Evolutionary conservation across 2,797 vertebrate genomes (phyloP).

Genomic region (Fistularia commersonii): DNA sequence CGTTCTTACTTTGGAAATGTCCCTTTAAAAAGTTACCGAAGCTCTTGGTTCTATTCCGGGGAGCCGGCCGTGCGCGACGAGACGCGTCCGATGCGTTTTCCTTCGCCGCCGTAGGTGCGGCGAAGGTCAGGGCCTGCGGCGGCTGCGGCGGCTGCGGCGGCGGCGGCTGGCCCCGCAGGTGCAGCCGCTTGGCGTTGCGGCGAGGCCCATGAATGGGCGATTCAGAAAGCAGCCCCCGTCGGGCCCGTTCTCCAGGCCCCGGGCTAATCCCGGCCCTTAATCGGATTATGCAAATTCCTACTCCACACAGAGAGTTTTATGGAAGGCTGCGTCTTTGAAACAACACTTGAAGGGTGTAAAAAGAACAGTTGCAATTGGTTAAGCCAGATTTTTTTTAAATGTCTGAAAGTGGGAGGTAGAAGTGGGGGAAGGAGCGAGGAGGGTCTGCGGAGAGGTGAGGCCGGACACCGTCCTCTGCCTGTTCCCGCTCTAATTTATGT

Average conservation of each 20-base stretch:
- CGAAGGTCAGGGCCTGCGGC: slow-evolving; percentile 11
- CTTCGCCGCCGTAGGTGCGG: slow-evolving; percentile 7
- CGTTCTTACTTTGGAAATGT: too few relatives aligned
- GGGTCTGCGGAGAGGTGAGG: slow-evolving; percentile 51
- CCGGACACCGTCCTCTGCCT: slow-evolving; percentile 37
- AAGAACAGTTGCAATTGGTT: slow-evolving; percentile 75
- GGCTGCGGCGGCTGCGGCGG: slow-evolving; percentile 46
- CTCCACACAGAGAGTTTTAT: slow-evolving; percentile 83
- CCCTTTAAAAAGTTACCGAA: too few relatives aligned
- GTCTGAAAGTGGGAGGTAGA: slow-evolving; percentile 63
- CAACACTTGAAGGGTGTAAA: slow-evolving; percentile 82
- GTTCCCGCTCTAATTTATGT: slow-evolving; percentile 73
- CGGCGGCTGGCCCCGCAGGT: slow-evolving; percentile 80
- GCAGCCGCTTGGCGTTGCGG: slow-evolving; percentile 82
- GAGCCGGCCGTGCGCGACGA: background rate
- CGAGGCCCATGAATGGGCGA: slow-evolving; percentile 89
- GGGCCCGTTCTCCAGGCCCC: slow-evolving; percentile 82
- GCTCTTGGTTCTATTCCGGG: background rate
- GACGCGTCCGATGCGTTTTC: background rate
- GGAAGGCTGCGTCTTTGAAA: slow-evolving; percentile 79
- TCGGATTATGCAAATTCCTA: slow-evolving; percentile 99
- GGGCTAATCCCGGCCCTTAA: slow-evolving; percentile 88
- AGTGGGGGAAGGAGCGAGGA: slow-evolving; percentile 16
- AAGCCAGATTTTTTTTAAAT: slow-evolving; percentile 69
- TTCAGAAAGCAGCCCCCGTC: slow-evolving; percentile 86